phyloP scores from a whole-genome alignment of 1,140 invertebrate species.

The Drosophila sp. region DNA sequence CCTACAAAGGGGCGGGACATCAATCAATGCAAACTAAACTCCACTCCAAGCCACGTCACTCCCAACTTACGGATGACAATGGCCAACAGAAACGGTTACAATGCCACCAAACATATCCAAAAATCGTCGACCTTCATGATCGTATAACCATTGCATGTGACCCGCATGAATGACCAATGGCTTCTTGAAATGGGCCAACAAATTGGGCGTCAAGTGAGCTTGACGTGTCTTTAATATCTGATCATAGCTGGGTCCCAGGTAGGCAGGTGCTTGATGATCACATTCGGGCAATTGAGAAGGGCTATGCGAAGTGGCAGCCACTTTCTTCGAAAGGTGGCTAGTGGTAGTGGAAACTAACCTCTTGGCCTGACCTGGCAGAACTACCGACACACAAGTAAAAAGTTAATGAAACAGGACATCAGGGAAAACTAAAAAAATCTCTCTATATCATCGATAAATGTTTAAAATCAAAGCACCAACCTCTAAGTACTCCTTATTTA shows the following conservation, averaged over 20 bases:
- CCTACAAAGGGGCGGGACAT: constrained; percentile 76
- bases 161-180: constrained; percentile 94
- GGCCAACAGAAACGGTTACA: constrained; percentile 98
- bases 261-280: constrained; percentile 48
- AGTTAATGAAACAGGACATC: too few species aligned
- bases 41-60: neutral
- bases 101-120: constrained; percentile 98
- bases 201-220: constrained; percentile 88
- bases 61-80: constrained; percentile 96
- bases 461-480: too few species aligned
- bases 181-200: constrained; percentile 91
- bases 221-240: constrained; percentile 85
- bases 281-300: constrained; percentile 50
- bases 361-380: constrained; percentile 30
- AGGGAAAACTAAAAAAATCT: too few species aligned
- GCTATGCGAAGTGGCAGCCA: constrained; percentile 36
- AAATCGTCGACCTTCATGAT: constrained; percentile 93
- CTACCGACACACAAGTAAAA: too few species aligned
- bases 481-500: too few species aligned
- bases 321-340: constrained; percentile 40
- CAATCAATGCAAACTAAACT: constrained; percentile 42
- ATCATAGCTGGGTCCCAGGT: constrained; percentile 86
- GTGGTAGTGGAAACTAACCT: constrained; percentile 35
- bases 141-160: constrained; percentile 96
- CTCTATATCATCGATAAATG: too few species aligned